Base-by-base conservation (phyloP, 2,797 vertebrate genomes). In the Anas bernieri region DNA sequence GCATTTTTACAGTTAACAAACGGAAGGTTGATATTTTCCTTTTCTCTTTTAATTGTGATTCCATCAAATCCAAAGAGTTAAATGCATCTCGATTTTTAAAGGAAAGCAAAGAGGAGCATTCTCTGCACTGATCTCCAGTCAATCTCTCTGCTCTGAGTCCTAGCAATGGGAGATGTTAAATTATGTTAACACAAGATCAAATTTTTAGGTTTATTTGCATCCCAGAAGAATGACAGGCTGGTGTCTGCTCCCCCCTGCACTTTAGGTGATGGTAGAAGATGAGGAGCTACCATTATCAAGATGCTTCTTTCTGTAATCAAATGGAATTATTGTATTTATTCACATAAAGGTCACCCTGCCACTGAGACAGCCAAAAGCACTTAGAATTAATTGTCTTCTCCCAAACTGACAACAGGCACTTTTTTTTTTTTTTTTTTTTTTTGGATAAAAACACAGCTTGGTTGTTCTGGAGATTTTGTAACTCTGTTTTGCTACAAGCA, bases 1-100 rank as follows among this genome's bases (percentile, higher is more conserved):
- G 80, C 83, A 73, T 95, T 95, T 96, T 97, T 97, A 94, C 77
- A 86, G 82, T 94, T 97, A 96, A 95, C 88, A 93, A 96, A 93
- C 14, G 46, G 94, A 89, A 91, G 78, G 81, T 22, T 25, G 8
- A 52, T 94, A 48, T 86, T 97, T 97, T 83, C 80, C 85, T 92
- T 96, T 94, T 89, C 68, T 96, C 50, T 94, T 96, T 87, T 94
- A 88, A 96, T 86, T 96, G 85, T 48, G 84, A 96, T 93, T 97
- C 89, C 68, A 68, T 86, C 76, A 96, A 88, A 96, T 82, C 52
- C 81, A 74, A 75, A 96, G 89, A 92, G 70, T 88, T 88, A 81
- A 96, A 88, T 84, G 85, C 75, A 33, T 92, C 92, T 59, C 18
- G 6, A 17, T 75, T 89, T 94, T 64, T 93, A 91, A 94, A 95